Evolutionary conservation across 2,113 vertebrate genomes (phyloP), one percentile per base, ranked within the genome.

Genomic region (Crotalus helleri): DNA sequence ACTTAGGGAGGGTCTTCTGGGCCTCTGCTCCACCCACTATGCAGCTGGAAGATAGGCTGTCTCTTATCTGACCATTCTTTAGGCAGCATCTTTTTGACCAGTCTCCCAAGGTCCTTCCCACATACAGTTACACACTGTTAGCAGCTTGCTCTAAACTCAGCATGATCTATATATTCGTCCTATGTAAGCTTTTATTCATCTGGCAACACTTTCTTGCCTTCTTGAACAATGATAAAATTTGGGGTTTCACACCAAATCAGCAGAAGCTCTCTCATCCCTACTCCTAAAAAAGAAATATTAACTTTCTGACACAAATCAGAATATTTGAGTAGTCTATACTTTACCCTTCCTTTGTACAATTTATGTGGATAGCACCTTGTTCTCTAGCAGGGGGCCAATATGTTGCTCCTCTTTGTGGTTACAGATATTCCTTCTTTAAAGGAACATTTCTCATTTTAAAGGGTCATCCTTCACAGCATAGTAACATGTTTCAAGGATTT

Each of bases 401-500:
- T 12, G 17, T 81, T 89, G 88, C 87, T 92, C 61, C 26, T 58
- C 87, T 58, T 89, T 81, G 61, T 39, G 92, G 53, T 92, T 81
- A 89, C 87, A 89, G 87, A 89, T 89, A 64, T 89, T 92, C 92
- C 53, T 81, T 58, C 92, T 81, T 92, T 57, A 85, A 49, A 85
- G 87, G 92, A 81, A 57, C 87, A 92, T 92, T 89, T 92, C 87
- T 92, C 92, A 92, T 85, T 49, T 89, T 57, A 89, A 81, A 85
- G 92, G 33, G 64, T 49, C 87, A 92, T 89, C 87, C 87, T 89
- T 92, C 89, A 89, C 64, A 92, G 92, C 8, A 85, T 15, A 85
- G 61, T 64, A 92, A 89, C 26, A 19, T 89, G 17, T 85, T 92
- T 85, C 87, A 81, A 85, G 61, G 49, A 81, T 49, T 87, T 8